These are phyloP conservation scores for Rhinoptilus africanus DNA, from an alignment of 2,113 vertebrate genomes.

Conservation along the genomic window DNA sequence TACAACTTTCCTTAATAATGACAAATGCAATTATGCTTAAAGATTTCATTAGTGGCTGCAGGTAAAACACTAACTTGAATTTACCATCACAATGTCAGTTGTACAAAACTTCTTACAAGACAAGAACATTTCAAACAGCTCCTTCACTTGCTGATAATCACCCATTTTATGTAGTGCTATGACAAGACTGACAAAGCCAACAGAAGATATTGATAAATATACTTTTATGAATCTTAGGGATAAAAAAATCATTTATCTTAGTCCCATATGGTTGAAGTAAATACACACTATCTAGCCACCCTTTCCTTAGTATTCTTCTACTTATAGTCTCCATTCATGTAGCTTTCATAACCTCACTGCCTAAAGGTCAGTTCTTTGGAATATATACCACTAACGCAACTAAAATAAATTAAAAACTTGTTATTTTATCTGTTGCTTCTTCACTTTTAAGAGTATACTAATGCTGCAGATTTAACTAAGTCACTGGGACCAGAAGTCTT, in stretches of 20 bases:
- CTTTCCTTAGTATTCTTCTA: background rate
- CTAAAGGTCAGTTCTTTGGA: background rate
- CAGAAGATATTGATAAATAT: background rate
- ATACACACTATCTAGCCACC: background rate
- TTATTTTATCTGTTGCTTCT: background rate
- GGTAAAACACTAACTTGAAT: background rate
- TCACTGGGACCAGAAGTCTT: background rate
- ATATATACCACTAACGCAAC: background rate
- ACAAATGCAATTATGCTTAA: background rate
- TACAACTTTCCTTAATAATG: background rate
- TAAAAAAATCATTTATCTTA: background rate
- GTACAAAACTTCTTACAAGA: background rate
- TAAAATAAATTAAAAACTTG: background rate
- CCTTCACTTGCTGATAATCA: background rate
- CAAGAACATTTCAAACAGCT: background rate
- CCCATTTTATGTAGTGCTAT: background rate
- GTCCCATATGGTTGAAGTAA: background rate
- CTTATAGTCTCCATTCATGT: background rate
- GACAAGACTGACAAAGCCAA: background rate
- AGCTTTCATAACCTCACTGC: background rate
- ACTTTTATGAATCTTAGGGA: background rate
- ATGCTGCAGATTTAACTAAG: background rate
- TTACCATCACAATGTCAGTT: background rate
- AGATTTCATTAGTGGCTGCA: background rate
- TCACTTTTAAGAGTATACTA: background rate